phyloP scores from a whole-genome alignment of 2,888 invertebrate species.

The Ormyrus pomaceus region DNA sequence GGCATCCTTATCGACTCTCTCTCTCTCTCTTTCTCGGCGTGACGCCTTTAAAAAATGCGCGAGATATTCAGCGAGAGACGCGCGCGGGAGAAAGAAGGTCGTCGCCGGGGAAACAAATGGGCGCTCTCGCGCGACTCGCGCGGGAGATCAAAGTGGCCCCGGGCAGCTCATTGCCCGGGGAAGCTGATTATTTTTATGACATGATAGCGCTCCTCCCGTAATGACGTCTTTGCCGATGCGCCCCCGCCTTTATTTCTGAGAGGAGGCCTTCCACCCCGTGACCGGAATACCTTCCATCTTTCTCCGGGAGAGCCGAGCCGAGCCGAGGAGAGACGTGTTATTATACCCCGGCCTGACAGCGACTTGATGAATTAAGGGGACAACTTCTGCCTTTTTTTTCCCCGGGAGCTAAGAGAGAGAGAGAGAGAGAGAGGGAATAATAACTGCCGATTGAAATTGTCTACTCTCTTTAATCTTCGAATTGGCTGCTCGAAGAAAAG shows the following conservation, averaged over 20 bases:
- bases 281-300: conserved; percentile 69
- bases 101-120: conserved; percentile 69
- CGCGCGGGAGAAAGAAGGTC: conserved; percentile 55
- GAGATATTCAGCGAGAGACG: conserved; percentile 2
- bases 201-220: conserved; percentile 66
- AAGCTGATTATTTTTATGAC: conserved; percentile 76
- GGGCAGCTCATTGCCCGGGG: conserved; percentile 68
- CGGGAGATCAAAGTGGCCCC: conserved; percentile 72
- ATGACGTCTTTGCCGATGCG: conserved; percentile 61
- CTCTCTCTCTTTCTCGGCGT: conserved; percentile 1
- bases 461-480: conserved; percentile 40
- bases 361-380: conserved; percentile 60
- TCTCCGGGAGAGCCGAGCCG: not conserved
- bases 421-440: conserved; percentile 28
- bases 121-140: conserved; percentile 9
- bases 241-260: conserved; percentile 28
- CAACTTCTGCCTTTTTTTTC: conserved; percentile 15
- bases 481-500: not conserved
- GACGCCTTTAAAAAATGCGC: conserved; percentile 19
- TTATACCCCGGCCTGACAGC: conserved; percentile 58
- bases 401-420: too few relatives aligned
- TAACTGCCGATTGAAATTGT: conserved; percentile 47
- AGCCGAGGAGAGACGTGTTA: conserved; percentile 48
- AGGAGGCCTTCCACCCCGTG: conserved; percentile 66
- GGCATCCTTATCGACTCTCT: conserved; percentile 18